A percentile compares a stretch with the other conserved stretches of the same genome.
These are phyloP conservation scores for Timandra comae DNA, from an alignment of 2,888 invertebrate genomes.

Conservation along the genomic window DNA sequence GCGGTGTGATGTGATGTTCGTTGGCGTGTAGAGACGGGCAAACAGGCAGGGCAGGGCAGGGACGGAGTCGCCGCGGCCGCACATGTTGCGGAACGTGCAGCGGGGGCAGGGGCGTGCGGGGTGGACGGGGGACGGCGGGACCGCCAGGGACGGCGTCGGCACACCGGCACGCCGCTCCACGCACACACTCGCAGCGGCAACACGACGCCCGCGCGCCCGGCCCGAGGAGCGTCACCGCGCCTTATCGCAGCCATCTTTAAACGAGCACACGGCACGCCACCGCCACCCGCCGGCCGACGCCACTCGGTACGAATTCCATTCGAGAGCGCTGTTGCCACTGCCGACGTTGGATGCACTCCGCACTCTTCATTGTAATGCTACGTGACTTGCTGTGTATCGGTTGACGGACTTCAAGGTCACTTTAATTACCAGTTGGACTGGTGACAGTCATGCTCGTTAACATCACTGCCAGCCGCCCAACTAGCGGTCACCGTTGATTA, in stretches of 20 bases:
- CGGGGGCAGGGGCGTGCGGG: slow-evolving; percentile 27
- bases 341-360: slow-evolving; percentile 25
- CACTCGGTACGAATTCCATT: slow-evolving; percentile 67
- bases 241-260: slow-evolving; percentile 75
- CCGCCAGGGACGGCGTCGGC: slow-evolving; percentile 56
- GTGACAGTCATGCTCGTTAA: slow-evolving; percentile 50
- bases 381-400: slow-evolving; percentile 34
- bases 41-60: slow-evolving; percentile 33
- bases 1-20: slow-evolving; percentile 37
- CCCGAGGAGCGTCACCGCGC: slow-evolving; percentile 68
- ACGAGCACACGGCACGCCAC: slow-evolving; percentile 69
- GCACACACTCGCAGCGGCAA: slow-evolving; percentile 34
- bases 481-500: no score
- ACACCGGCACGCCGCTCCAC: slow-evolving; percentile 42
- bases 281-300: no score
- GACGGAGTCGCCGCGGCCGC: slow-evolving; percentile 26
- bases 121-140: slow-evolving; percentile 35
- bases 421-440: slow-evolving; percentile 58
- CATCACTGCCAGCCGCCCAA: slow-evolving; percentile 31
- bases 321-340: slow-evolving; percentile 51
- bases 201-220: slow-evolving; percentile 45
- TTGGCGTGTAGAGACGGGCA: no score
- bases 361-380: slow-evolving; percentile 56
- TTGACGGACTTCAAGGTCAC: slow-evolving; percentile 57
- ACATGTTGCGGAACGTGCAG: slow-evolving; percentile 72